Evolutionary conservation across 1,140 invertebrate genomes (phyloP).

Genomic region (Cryptotermes secundus): DNA sequence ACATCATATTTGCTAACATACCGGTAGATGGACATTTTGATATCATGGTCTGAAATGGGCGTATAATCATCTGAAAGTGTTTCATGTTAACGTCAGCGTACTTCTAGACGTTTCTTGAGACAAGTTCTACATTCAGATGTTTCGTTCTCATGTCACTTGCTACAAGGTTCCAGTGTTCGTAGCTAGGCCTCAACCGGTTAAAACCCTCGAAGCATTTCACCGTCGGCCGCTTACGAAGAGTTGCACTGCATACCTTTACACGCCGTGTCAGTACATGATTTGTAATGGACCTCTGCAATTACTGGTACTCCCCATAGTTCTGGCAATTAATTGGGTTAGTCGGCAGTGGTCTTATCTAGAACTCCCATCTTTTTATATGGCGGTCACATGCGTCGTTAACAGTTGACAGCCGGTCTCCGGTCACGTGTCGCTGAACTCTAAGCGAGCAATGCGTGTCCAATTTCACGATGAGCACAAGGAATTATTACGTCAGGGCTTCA

Average conservation of each 20-base stretch:
- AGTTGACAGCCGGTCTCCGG: neutral
- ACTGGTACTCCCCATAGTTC: neutral
- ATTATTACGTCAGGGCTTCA: neutral
- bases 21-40: too few species aligned
- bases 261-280: neutral
- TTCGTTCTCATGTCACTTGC: too few species aligned
- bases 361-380: neutral
- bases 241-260: too few species aligned
- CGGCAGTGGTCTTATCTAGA: neutral
- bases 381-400: neutral
- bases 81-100: too few species aligned
- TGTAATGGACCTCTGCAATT: neutral
- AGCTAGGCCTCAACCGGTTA: too few species aligned
- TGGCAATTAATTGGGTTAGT: neutral
- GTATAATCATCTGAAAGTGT: too few species aligned
- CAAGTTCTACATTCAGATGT: too few species aligned
- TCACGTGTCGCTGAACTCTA: neutral
- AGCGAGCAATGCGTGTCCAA: slow-evolving; percentile 3
- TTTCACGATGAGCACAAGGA: too few species aligned
- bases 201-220: neutral
- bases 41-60: too few species aligned
- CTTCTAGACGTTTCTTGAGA: too few species aligned
- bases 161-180: too few species aligned
- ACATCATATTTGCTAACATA: too few species aligned
- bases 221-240: neutral